Evolutionary conservation across 2,113 vertebrate species (phyloP).

Genomic region (Alouatta palliata): DNA sequence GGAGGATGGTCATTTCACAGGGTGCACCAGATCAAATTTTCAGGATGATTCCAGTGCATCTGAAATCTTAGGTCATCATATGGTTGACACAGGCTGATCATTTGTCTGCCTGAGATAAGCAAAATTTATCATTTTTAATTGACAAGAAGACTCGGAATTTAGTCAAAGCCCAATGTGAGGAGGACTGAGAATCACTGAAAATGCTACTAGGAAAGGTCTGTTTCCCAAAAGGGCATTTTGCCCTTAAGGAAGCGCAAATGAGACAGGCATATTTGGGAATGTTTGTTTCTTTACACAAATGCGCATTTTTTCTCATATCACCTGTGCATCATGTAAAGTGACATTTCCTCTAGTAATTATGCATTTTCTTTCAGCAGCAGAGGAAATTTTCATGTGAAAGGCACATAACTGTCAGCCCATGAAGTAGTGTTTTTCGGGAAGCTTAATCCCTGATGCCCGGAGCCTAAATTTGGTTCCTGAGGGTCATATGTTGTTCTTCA

Average conservation of each 20-base stretch:
- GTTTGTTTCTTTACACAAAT: neutral
- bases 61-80: neutral
- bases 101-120: neutral
- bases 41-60: neutral
- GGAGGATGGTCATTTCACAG: neutral
- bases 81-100: neutral
- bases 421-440: neutral
- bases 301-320: neutral
- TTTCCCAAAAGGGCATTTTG: neutral
- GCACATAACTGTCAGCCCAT: neutral
- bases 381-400: neutral
- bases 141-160: slow-evolving; percentile 47
- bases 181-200: neutral
- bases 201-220: neutral
- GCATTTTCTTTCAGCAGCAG: neutral
- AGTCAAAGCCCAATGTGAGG: neutral
- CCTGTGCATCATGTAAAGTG: slow-evolving; percentile 8
- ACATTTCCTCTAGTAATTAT: neutral
- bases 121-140: slow-evolving; percentile 69
- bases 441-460: neutral
- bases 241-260: neutral
- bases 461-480: neutral
- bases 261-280: neutral
- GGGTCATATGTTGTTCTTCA: neutral
- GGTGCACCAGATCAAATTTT: neutral